Base-by-base conservation (phyloP, 2,797 vertebrate species). In the Valencia hispanica region DNA sequence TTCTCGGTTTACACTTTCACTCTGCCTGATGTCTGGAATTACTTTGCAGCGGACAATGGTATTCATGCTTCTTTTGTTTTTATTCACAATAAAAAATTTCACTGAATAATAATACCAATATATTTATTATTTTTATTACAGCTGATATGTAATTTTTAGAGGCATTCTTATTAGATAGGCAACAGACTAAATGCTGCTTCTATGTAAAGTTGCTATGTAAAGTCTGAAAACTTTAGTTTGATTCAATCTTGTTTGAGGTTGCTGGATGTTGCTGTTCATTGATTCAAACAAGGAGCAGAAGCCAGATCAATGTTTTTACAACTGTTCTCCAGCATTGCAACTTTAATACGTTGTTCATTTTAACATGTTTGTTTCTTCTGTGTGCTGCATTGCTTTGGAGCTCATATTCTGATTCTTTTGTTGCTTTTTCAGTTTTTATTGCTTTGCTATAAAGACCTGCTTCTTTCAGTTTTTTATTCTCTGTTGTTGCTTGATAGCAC, bases 1-100 rank as follows among this genome's bases (percentile, higher is more conserved):
- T 75, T 82, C 77, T 82, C 39, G 80, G 73, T 88, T 86, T 80
- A 80, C 69, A 78, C 72, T 81, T 74, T 70, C 1, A 51, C 55
- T 80, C 71, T 39, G 72, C 61, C 71, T 72, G 66, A 84, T 80
- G 75, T 41, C 59, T 27, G 41, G 63, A 77, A 87, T 83, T 77
- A 79, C 69, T 81, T 59, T 57, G 59, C 45, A 77, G 27, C 79
- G 36, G 61, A 81, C 78, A 82, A 80, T 77, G 66, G 39, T 30
- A 50, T 73, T 22, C 59, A 5, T 80, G 68, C 84, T 48, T 73
- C 66, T 73, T 73, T 81, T 39, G 10, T 70, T 32, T 79, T 76
- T 27, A 27, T 83, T 65, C n/a, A 53, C 53, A 74, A 61, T 51
- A 8, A 70, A 69, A 72, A 20, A 18, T 4, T 39, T 51, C n/a